Evolutionary conservation across 2,113 vertebrate genomes (phyloP).

Genomic region (Dromiciops gliroides): DNA sequence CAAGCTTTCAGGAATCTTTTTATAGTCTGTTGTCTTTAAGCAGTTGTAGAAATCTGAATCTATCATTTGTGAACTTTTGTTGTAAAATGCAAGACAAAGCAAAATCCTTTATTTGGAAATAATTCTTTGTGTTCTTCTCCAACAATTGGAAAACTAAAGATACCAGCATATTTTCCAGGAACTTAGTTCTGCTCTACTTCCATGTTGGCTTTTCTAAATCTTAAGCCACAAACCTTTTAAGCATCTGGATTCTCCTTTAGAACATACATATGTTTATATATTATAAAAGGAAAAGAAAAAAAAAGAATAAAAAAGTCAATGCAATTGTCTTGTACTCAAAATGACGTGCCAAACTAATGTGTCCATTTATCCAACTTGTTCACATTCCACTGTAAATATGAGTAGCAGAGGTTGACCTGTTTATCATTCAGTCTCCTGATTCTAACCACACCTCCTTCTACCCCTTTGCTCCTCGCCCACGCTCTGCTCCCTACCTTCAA

Average conservation of each 20-base stretch:
- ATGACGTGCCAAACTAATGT: conserved; percentile 29
- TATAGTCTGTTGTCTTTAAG: conserved; percentile 36
- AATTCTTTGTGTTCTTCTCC: conserved; percentile 54
- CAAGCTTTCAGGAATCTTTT: conserved; percentile 55
- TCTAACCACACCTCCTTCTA: conserved; percentile 44
- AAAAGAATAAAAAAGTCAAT: background rate
- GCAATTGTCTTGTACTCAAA: conserved; percentile 59
- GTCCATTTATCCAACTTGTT: conserved; percentile 44
- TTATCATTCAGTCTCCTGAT: conserved; percentile 48
- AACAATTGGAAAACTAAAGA: background rate
- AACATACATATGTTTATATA: conserved; percentile 45
- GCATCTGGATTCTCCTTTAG: conserved; percentile 15
- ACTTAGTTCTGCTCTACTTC: conserved; percentile 50
- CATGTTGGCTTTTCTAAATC: background rate
- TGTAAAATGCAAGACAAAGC: conserved; percentile 58
- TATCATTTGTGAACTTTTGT: conserved; percentile 52
- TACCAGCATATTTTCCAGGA: conserved; percentile 60
- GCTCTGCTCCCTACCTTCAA: conserved; percentile 31
- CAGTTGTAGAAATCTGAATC: conserved; percentile 47
- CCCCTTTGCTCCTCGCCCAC: conserved; percentile 19
- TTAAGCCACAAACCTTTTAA: conserved; percentile 54
- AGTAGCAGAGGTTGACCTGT: conserved; percentile 36
- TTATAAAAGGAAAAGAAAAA: background rate
- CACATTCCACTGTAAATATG: conserved; percentile 63
- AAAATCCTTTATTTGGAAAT: conserved; percentile 47